A percentile compares a stretch with the other conserved stretches of the same genome.
phyloP scores from a whole-genome alignment of 2,113 vertebrate genomes.

The Hydrochoerus hydrochaeris region DNA sequence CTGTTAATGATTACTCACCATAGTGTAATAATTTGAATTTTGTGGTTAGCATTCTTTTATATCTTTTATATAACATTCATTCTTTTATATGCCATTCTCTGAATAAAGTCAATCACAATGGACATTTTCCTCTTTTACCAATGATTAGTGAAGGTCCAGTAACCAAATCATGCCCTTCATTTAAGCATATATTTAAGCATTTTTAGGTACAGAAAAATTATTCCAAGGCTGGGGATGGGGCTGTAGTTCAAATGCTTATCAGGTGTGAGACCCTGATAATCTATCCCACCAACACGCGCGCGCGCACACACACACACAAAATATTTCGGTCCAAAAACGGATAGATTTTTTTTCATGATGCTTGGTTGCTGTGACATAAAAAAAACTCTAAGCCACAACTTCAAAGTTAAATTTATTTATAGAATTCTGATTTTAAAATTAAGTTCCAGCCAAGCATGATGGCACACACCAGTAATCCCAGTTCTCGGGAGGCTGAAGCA shows the following conservation, averaged over 20 bases:
- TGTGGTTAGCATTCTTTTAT: slow-evolving; percentile 28
- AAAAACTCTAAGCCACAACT: slow-evolving; percentile 38
- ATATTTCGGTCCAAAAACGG: not conserved
- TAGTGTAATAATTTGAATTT: slow-evolving; percentile 27
- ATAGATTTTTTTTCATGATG: slow-evolving; percentile 4
- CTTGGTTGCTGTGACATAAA: slow-evolving; percentile 23
- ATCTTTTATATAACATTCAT: not conserved
- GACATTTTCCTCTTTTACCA: slow-evolving; percentile 36
- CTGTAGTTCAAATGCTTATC: not conserved
- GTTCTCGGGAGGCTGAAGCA: not conserved
- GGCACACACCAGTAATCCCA: not conserved
- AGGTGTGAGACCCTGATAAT: not conserved
- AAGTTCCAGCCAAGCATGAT: not conserved
- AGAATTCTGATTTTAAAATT: slow-evolving; percentile 54
- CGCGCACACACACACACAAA: not conserved
- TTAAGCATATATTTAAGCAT: not conserved
- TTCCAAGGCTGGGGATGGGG: not conserved
- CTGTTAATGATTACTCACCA: slow-evolving; percentile 25
- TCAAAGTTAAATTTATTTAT: slow-evolving; percentile 48
- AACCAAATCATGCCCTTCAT: not conserved
- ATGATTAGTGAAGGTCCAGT: not conserved
- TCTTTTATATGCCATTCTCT: slow-evolving; percentile 36
- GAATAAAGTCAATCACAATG: slow-evolving; percentile 32
- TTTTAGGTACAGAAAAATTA: slow-evolving; percentile 39
- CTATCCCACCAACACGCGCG: not conserved